Evolutionary conservation across 1,140 invertebrate genomes (phyloP).

Genomic region (Colletes gigas): DNA sequence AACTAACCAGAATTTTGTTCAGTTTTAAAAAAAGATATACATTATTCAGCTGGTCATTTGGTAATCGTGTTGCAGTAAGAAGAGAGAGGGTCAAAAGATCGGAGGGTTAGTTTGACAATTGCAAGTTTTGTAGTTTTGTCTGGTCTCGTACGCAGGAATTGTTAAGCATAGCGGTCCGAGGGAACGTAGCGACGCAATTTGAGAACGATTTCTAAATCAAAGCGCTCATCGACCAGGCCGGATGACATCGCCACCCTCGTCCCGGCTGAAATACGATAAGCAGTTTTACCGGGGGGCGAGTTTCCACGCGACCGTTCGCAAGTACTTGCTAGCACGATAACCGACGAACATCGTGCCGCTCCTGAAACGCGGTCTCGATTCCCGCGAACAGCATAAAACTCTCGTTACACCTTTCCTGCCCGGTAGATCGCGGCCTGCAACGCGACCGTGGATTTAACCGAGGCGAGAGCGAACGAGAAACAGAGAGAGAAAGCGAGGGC

Average conservation of each 20-base stretch:
- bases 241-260: background rate
- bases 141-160: too few relatives aligned
- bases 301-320: slow-evolving; percentile 34
- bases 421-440: background rate
- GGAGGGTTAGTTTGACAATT: too few relatives aligned
- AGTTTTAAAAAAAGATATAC: too few relatives aligned
- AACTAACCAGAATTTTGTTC: too few relatives aligned
- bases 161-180: too few relatives aligned
- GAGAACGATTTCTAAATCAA: slow-evolving; percentile 5
- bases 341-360: background rate
- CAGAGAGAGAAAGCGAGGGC: background rate
- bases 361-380: background rate
- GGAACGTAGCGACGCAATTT: background rate
- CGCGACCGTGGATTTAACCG: too few relatives aligned
- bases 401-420: background rate
- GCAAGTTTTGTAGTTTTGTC: too few relatives aligned
- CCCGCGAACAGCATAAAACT: slow-evolving; percentile 36
- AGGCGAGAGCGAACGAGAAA: too few relatives aligned
- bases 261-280: slow-evolving; percentile 21
- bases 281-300: background rate
- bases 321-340: background rate
- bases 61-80: too few relatives aligned
- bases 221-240: background rate
- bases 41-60: too few relatives aligned
- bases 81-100: too few relatives aligned